Conservation (phyloP, 2,113 vertebrate species). For the Centropus unirufus region DNA sequence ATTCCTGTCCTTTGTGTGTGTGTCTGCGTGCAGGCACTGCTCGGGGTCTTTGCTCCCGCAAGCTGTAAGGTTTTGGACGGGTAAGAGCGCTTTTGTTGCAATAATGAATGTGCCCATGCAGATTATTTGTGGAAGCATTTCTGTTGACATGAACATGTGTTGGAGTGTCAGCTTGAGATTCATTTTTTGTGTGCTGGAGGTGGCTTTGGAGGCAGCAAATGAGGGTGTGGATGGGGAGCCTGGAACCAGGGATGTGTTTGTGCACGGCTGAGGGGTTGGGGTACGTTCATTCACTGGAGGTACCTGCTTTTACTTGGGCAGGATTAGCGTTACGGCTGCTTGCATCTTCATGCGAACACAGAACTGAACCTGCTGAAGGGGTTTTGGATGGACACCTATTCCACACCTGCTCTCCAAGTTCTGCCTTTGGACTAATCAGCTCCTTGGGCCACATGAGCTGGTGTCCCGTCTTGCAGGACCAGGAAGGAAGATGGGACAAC, state of each 20-base stretch:
- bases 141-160: background rate
- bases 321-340: background rate
- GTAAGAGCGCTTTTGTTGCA: background rate
- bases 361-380: background rate
- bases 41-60: background rate
- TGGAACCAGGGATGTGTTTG: background rate
- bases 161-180: background rate
- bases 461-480: background rate
- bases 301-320: background rate
- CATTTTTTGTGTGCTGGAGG: background rate
- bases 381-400: background rate
- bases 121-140: background rate
- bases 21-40: background rate
- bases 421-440: background rate
- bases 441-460: background rate
- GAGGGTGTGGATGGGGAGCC: background rate
- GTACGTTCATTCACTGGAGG: too few species aligned
- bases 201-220: background rate
- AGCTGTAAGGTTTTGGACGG: background rate
- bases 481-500: background rate
- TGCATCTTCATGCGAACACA: background rate
- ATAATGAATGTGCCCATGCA: background rate
- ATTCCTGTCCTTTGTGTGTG: constrained; percentile 52
- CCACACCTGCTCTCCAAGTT: background rate
- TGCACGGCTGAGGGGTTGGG: background rate